These are phyloP conservation scores for Drosophila prosaltans DNA, from an alignment of 1,140 invertebrate species.

Conservation along the genomic window DNA sequence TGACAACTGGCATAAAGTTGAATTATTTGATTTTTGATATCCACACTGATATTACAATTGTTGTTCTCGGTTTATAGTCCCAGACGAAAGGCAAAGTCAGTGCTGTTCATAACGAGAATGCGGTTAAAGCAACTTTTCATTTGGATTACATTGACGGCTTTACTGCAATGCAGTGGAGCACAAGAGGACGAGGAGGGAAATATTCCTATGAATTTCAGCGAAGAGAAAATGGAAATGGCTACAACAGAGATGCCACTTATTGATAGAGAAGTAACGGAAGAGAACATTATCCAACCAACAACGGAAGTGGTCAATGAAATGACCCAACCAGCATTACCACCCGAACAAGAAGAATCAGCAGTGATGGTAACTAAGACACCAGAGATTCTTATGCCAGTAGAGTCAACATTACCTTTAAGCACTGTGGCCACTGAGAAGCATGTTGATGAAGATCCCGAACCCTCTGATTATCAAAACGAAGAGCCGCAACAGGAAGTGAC, in stretches of 20 bases:
- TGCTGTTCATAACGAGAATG: conserved; percentile 34
- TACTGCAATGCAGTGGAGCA: conserved; percentile 39
- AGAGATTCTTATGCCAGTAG: neutral
- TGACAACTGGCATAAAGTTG: conserved; percentile 32
- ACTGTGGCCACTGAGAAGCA: neutral
- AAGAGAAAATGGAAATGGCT: neutral
- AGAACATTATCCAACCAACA: neutral
- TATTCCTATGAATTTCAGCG: conserved; percentile 16
- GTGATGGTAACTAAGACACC: neutral
- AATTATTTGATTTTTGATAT: conserved; percentile 34
- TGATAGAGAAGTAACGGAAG: neutral
- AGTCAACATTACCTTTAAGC: neutral
- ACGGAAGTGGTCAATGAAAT: neutral
- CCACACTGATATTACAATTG: conserved; percentile 23
- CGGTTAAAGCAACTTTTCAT: conserved; percentile 29
- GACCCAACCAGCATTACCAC: neutral
- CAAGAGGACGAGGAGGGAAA: conserved; percentile 29
- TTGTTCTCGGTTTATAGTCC: neutral
- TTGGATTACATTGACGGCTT: conserved; percentile 37
- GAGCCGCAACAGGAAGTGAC: neutral
- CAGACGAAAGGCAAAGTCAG: conserved; percentile 22
- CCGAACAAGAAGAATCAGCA: neutral
- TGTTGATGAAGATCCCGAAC: neutral
- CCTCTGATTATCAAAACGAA: conserved; percentile 15
- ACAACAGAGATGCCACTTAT: neutral